A percentile compares a stretch with the other conserved stretches of the same genome.
phyloP scores from a whole-genome alignment of 2,113 vertebrate species.

The Cnemophilus loriae region DNA sequence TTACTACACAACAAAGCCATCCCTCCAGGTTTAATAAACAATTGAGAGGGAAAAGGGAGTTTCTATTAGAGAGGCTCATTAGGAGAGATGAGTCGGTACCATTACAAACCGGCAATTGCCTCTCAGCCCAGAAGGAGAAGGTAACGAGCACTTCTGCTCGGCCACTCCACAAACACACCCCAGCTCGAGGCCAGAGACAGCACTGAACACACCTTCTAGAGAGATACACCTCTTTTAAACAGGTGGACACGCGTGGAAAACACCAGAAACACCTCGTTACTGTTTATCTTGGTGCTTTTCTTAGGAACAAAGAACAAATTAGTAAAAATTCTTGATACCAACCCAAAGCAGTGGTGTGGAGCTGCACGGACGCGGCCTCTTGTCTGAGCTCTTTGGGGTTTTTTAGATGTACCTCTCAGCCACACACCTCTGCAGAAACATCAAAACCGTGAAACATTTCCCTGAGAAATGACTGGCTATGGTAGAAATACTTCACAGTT shows the following conservation, averaged over 20 bases:
- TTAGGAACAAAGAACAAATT: neutral
- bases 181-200: neutral
- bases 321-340: neutral
- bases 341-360: neutral
- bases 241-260: accelerated
- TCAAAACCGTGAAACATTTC: neutral
- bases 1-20: neutral
- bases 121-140: neutral
- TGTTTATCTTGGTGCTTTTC: neutral
- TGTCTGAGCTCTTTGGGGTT: neutral
- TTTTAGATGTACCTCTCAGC: neutral
- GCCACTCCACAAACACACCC: neutral
- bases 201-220: no score
- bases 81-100: neutral
- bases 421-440: neutral
- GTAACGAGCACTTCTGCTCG: neutral
- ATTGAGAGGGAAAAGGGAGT: neutral
- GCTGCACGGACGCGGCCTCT: accelerated
- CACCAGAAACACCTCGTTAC: neutral
- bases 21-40: neutral
- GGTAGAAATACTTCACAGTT: neutral
- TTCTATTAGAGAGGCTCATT: neutral
- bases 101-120: neutral
- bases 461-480: neutral
- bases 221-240: neutral